Evolutionary conservation across 2,888 invertebrate genomes (phyloP), one percentile per base, ranked within the genome.

Genomic region (Lordiphosa fenestrarum): DNA sequence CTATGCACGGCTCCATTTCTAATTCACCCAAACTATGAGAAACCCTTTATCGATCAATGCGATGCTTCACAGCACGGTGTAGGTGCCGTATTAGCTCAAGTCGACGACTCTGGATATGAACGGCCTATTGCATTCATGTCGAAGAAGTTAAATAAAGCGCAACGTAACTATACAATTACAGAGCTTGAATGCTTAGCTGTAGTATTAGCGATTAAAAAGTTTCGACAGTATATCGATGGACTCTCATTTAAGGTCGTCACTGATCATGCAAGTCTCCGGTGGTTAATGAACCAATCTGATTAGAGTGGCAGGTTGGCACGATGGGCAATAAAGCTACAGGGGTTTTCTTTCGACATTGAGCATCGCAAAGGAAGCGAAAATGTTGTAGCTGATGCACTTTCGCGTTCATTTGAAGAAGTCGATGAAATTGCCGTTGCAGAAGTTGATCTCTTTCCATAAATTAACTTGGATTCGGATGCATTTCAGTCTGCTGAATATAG

Each of bases 91-190:
- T 30, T 30, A 30, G 30, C 30, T 6, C 30, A 30, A 30, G 13
- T 7, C 5, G 38, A 53, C 37, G 38, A 47, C 3, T 13, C 40
- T 6, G 47, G 47, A 12, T 53, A 21, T 5, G 30, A 53, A 6
- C 19, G 57, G 3, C 57, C 46, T n/a, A 37, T 57, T 4, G 52
- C 33, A 1, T 53, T 47, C 12, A 53, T 53, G 58, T 58, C 57
- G 1, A 57, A 52, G 10, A 52, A 57, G 10, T 9, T 47, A 5
- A 57, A 48, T n/a, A 47, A 47, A 12, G 41, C 52, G 0, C 52
- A 57, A n/a, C 10, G 41, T n/a, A 57, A 57, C 13, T 42, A 42
- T 13, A 30, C 47, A 2, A 37, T 51, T 5, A 56, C 56, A 0
- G 44, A 51, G 7, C 51, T 51, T 2, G 25, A 46, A n/a, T 47